Percentiles rank a stretch among this genome's conserved stretches.
phyloP scores from a whole-genome alignment of 2,888 invertebrate genomes.

The Poecilobothrus nobilitatus region DNA sequence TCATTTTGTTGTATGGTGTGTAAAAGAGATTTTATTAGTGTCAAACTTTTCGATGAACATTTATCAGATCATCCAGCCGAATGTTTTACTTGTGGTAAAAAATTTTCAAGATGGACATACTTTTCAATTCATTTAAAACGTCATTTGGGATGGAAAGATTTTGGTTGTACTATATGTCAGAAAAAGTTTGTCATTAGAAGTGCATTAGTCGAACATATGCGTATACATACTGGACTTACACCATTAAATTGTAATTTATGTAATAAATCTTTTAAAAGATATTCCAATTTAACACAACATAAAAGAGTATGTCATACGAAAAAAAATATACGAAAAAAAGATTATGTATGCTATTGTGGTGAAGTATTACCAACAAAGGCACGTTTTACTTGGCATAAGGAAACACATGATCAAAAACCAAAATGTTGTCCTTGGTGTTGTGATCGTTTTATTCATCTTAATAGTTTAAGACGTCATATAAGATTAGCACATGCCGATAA shows the following conservation, averaged over 20 bases:
- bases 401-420: conserved; percentile 73
- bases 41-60: conserved; percentile 62
- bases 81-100: conserved; percentile 73
- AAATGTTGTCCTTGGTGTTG: conserved; percentile 77
- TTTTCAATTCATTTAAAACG: conserved; percentile 70
- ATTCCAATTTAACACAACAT: conserved; percentile 79
- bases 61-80: conserved; percentile 72
- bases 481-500: conserved; percentile 69
- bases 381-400: conserved; percentile 77
- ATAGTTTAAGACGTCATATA: conserved; percentile 76
- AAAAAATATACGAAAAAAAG: conserved; percentile 60
- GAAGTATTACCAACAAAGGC: conserved; percentile 74
- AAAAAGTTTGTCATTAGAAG: conserved; percentile 76
- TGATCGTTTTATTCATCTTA: conserved; percentile 77
- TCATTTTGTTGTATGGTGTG: conserved; percentile 53
- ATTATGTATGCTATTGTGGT: conserved; percentile 70
- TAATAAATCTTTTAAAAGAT: conserved; percentile 69
- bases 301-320: conserved; percentile 68
- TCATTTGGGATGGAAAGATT: conserved; percentile 68
- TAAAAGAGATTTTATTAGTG: conserved; percentile 57
- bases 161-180: conserved; percentile 64
- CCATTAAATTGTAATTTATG: conserved; percentile 75
- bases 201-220: conserved; percentile 72
- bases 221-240: conserved; percentile 71
- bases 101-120: conserved; percentile 64